These are phyloP conservation scores for Cephus runcator DNA, from an alignment of 2,888 invertebrate species.

Conservation along the genomic window DNA sequence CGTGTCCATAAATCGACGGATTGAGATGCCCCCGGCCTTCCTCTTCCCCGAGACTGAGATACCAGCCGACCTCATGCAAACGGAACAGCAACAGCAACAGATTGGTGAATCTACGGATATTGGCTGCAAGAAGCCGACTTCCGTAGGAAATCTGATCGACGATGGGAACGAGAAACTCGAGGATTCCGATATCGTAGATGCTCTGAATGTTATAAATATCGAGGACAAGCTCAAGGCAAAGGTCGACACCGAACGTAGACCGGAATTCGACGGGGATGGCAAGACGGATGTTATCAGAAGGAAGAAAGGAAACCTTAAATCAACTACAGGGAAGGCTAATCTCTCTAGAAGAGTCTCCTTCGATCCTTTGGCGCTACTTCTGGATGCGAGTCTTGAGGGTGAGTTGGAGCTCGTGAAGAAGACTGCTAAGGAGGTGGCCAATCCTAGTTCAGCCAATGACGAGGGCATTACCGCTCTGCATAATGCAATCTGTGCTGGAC, in stretches of 20 bases:
- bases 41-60: slow-evolving; percentile 82
- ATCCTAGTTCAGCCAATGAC: slow-evolving; percentile 97
- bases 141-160: slow-evolving; percentile 29
- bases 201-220: slow-evolving; percentile 61
- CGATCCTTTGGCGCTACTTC: slow-evolving; percentile 93
- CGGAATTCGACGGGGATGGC: slow-evolving; percentile 34
- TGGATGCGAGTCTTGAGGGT: slow-evolving; percentile 98
- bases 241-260: slow-evolving; percentile 41
- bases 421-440: slow-evolving; percentile 92
- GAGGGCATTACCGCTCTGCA: slow-evolving; percentile 99
- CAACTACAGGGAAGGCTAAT: slow-evolving; percentile 75
- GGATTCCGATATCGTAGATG: slow-evolving; percentile 61
- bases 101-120: slow-evolving; percentile 45
- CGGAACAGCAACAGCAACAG: slow-evolving; percentile 57
- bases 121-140: slow-evolving; percentile 31
- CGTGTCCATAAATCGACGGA: slow-evolving; percentile 77
- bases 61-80: slow-evolving; percentile 69
- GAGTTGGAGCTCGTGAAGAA: slow-evolving; percentile 96
- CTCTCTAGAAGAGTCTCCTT: slow-evolving; percentile 91
- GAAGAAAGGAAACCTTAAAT: slow-evolving; percentile 84
- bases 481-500: slow-evolving; percentile 99
- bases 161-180: slow-evolving; percentile 52
- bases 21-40: slow-evolving; percentile 86
- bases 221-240: slow-evolving; percentile 57
- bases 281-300: slow-evolving; percentile 73